A percentile compares a stretch with the other conserved stretches of the same genome.
phyloP scores from a whole-genome alignment of 2,797 vertebrate genomes.

The Anolis apletophallus region DNA sequence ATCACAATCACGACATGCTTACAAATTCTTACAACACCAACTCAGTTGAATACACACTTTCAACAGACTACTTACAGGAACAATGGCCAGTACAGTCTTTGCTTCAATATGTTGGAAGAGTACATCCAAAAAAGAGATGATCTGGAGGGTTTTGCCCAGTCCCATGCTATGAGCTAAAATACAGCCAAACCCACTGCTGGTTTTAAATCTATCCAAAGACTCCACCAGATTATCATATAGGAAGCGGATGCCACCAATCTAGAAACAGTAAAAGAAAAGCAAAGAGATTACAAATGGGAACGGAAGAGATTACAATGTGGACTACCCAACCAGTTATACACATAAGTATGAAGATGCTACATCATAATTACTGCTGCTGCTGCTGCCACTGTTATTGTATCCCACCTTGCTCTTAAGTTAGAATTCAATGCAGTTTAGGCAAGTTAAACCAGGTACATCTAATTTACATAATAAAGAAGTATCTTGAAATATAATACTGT shows the following conservation, averaged over 20 bases:
- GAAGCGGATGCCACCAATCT: constrained; percentile 98
- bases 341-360: background rate
- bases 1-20: background rate
- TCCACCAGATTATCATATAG: constrained; percentile 98
- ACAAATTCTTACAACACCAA: background rate
- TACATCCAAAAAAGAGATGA: constrained; percentile 98
- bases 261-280: constrained; percentile 49
- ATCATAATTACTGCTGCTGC: background rate
- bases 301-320: background rate
- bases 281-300: background rate
- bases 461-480: no score
- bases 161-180: constrained; percentile 99
- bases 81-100: constrained; percentile 96
- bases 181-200: constrained; percentile 96
- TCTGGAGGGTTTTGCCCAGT: constrained; percentile 96
- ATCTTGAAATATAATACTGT: no score
- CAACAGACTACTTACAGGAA: constrained; percentile 87
- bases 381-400: no score
- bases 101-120: constrained; percentile 94
- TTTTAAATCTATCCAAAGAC: constrained; percentile 93
- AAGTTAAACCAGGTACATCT: no score
- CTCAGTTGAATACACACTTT: constrained; percentile 15
- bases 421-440: no score
- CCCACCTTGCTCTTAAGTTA: no score
- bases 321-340: background rate